Base-by-base conservation (phyloP, 2,888 invertebrate genomes). In the Nematopogon swammerdamellus region DNA sequence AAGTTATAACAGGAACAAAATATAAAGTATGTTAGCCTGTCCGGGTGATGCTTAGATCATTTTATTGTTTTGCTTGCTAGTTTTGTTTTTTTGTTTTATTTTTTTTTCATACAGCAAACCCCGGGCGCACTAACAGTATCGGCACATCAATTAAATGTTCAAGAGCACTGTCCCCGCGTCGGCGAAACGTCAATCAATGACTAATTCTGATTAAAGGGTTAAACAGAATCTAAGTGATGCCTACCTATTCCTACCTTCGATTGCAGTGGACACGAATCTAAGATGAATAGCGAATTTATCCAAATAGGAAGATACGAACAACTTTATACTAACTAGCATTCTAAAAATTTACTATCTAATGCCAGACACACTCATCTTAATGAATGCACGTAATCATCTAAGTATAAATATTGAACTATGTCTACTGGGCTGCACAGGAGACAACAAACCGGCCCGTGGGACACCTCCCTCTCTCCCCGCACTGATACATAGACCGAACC, bases 331-430 rank as follows among this genome's bases (percentile, higher is more conserved):
- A 79, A 70, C 79, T 79, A 77, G 79, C 79, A 76, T 72, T 68
- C 79, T 79, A 79, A 73, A 66, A 76, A 72, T 77, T 79, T 72
- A 75, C 77, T 77, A 77, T 68, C 77, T 77, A 77, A 79, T 74
- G 74, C 71, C 48, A 47, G 64, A 65, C 66, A 66, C 75, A 76
- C 72, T 53, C 75, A 70, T 63, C 59, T 65, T 61, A 65, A 71
- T 69, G 67, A 71, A 71, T 76, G 72, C 70, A 68, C 67, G 62
- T 71, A 70, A 71, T 75, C 72, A 68, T 68, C 75, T 76, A 76
- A 68, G 64, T 68, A 67, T 65, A 73, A 67, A 68, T 71, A 75
- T 70, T 65, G 64, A 73, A 75, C 70, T 75, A 77, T 70, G 59
- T 61, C 74, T 76, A 77, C 63, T 56, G 56, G 64, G 64, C 64